phyloP scores from a whole-genome alignment of 2,797 vertebrate species.

The Smutsia temminckii region DNA sequence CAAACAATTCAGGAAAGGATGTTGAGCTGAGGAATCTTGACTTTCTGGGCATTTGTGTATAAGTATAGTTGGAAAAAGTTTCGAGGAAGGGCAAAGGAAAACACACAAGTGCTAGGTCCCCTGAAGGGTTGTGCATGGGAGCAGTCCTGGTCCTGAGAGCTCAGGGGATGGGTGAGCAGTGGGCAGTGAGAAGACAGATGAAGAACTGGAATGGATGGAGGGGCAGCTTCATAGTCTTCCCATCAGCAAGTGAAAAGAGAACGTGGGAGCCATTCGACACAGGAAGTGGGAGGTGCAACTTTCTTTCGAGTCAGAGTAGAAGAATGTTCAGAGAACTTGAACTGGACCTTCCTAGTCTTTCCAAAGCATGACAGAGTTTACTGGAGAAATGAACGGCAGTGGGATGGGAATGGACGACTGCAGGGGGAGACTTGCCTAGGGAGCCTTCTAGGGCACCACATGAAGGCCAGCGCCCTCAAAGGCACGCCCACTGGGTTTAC shows the following conservation, averaged over 20 bases:
- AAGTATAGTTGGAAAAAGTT: neutral
- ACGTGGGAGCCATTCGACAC: no score
- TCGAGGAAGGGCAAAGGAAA: neutral
- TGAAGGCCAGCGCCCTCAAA: neutral
- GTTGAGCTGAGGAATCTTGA: neutral
- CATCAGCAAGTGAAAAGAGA: neutral
- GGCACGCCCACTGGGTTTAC: neutral
- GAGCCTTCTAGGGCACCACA: neutral
- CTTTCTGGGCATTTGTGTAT: neutral
- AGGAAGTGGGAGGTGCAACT: rapidly evolving
- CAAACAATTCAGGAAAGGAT: neutral
- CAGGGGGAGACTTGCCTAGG: neutral
- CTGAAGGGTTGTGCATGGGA: rapidly evolving
- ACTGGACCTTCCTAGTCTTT: neutral
- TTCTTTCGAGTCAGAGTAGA: neutral
- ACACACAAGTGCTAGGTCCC: rapidly evolving
- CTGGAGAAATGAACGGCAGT: neutral
- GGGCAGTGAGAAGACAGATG: neutral
- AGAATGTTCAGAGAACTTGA: neutral
- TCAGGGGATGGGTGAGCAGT: neutral
- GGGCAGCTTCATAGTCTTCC: neutral
- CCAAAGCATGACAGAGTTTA: neutral
- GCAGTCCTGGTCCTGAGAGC: neutral
- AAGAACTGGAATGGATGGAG: neutral
- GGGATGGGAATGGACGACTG: neutral